Conservation (phyloP, 2,888 invertebrate genomes). For the Lycocerus yunnanus region DNA sequence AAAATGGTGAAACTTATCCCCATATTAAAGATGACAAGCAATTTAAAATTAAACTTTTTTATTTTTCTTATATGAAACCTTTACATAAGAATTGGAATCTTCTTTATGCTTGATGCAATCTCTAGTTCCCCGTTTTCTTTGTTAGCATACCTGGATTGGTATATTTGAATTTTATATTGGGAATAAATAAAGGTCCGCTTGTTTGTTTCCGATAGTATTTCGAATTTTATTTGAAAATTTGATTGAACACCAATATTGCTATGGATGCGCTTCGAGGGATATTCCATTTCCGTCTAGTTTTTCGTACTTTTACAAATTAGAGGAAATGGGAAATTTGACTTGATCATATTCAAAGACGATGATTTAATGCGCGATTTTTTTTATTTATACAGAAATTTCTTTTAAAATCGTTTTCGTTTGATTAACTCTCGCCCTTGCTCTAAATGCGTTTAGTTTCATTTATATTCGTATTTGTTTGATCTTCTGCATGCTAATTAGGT, state of each 20-base stretch:
- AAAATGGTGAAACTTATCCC: slow-evolving; percentile 9
- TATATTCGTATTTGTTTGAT: background rate
- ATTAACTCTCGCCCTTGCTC: background rate
- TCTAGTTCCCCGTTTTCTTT: slow-evolving; percentile 34
- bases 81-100: slow-evolving; percentile 31
- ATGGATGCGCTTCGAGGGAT: background rate
- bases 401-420: background rate
- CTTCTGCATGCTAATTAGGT: background rate
- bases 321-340: slow-evolving; percentile 3
- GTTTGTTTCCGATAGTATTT: slow-evolving; percentile 28
- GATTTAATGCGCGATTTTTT: background rate
- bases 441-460: background rate
- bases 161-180: slow-evolving; percentile 39
- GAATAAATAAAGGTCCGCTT: slow-evolving; percentile 36
- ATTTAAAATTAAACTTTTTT: slow-evolving; percentile 36
- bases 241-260: slow-evolving; percentile 28
- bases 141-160: slow-evolving; percentile 35
- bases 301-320: slow-evolving; percentile 4
- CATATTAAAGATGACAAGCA: slow-evolving; percentile 29
- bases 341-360: slow-evolving; percentile 3
- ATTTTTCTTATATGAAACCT: slow-evolving; percentile 28
- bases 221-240: slow-evolving; percentile 28
- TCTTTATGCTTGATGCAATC: slow-evolving; percentile 33
- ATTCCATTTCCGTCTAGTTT: slow-evolving; percentile 1
- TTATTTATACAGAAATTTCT: background rate